phyloP scores from a whole-genome alignment of 2,113 vertebrate species.

The Dunckerocampus dactyliophorus region DNA sequence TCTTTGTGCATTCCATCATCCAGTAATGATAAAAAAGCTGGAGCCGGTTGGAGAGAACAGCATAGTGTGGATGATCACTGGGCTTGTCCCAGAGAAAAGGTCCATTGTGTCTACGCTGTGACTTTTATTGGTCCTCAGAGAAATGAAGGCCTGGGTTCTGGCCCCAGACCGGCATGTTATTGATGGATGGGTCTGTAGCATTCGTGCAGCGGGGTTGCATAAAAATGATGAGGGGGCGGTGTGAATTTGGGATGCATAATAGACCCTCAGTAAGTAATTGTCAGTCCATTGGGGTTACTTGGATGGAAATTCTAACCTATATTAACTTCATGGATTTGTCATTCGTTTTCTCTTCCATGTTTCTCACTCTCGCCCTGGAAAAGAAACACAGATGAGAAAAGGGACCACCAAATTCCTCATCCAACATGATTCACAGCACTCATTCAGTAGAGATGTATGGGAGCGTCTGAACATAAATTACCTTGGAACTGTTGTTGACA shows the following conservation, averaged over 20 bases:
- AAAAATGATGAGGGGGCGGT: conserved; percentile 36
- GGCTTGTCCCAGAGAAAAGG: conserved; percentile 50
- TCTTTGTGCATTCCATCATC: conserved; percentile 51
- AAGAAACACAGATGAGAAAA: conserved; percentile 26
- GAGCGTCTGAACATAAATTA: conserved; percentile 17
- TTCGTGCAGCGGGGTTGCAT: conserved; percentile 42
- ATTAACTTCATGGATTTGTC: conserved; percentile 31
- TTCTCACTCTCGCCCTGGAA: conserved; percentile 23
- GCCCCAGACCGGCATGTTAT: conserved; percentile 44
- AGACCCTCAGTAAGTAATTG: conserved; percentile 46
- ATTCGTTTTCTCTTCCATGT: neutral
- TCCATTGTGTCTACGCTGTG: conserved; percentile 66
- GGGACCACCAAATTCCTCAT: conserved; percentile 40
- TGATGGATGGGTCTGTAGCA: conserved; percentile 62
- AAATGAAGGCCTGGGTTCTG: conserved; percentile 51
- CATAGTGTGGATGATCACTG: conserved; percentile 45
- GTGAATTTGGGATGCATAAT: conserved; percentile 48
- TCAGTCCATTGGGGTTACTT: conserved; percentile 34
- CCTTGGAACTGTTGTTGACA: conserved; percentile 48
- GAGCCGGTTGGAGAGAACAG: conserved; percentile 35
- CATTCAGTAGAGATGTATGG: neutral
- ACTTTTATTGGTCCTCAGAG: conserved; percentile 66
- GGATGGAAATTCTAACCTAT: conserved; percentile 45
- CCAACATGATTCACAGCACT: conserved; percentile 26
- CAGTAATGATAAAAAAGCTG: conserved; percentile 57